Base-by-base conservation (phyloP, 2,888 invertebrate species). In the Eilema sororculum region DNA sequence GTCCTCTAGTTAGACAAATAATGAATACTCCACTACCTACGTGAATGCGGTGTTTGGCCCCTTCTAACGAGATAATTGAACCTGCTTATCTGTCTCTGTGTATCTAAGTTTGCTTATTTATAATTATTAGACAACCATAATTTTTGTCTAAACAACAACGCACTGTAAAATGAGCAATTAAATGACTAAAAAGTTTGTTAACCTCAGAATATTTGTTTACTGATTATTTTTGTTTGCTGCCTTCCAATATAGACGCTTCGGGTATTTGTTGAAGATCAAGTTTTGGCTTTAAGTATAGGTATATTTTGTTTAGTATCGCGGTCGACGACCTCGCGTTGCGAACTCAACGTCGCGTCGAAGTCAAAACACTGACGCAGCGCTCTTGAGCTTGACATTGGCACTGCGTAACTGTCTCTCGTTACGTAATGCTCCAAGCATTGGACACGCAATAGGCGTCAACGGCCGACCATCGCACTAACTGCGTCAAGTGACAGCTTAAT, bases 351-450 rank as follows among this genome's bases (percentile, higher is more conserved):
- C 72, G 75, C 67, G 72, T 73, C 72, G 75, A 72, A 73, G 78
- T 68, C 77, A 68, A 72, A 58, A 73, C 77, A 83, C 85, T 83
- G 87, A 86, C 88, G 87, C 84, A 81, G 83, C 86, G 93, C 75
- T 93, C 94, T 93, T 94, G 94, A 93, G 94, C 94, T 93, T 94
- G 94, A 94, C 94, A 93, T 93, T 94, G 94, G 86, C 79, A 88
- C 89, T 89, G 85, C 90, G 88, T 90, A 90, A 90, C 87, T 86
- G 85, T 83, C 76, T 78, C 78, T 85, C 71, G 78, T 89, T 90
- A 88, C 87, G 86, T 87, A 89, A 90, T 74, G 74, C 64, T 68
- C 67, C 68, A 71, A 69, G 75, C 82, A 75, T 68, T 74, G 75
- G 68, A 73, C 77, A 76, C 74, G 75, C 73, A 76, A 73, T 73